Evolutionary conservation across 2,113 vertebrate species (phyloP).

Genomic region (Noctilio leporinus): DNA sequence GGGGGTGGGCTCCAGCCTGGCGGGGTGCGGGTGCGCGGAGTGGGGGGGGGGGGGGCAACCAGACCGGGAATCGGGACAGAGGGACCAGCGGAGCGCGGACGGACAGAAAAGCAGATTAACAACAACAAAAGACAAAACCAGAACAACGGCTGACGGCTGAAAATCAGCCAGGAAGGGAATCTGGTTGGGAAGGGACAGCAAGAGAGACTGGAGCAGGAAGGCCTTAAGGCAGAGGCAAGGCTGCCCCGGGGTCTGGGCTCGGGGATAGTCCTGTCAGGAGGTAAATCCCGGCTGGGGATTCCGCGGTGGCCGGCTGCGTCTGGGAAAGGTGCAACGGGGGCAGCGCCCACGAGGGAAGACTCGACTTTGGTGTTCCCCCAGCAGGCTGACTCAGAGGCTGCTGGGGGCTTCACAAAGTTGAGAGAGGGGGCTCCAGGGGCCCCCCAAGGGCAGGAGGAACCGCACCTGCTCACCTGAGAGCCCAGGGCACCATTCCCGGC

Average conservation of each 20-base stretch:
- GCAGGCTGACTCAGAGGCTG: slow-evolving; percentile 7
- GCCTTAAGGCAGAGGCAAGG: rapidly evolving
- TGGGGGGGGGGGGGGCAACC: rapidly evolving
- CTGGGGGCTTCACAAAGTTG: slow-evolving; percentile 31
- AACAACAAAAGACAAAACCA: background rate
- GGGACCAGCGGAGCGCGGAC: background rate
- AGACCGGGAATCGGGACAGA: too few species aligned
- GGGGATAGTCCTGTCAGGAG: background rate
- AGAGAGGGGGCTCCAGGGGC: background rate
- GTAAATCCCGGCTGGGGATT: background rate
- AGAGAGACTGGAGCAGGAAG: background rate
- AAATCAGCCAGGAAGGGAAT: background rate
- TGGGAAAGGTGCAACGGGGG: background rate
- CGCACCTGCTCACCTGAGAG: background rate
- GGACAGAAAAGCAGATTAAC: background rate
- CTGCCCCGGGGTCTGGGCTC: background rate
- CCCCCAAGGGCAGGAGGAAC: background rate
- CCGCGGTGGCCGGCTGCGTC: background rate
- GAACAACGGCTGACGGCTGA: background rate
- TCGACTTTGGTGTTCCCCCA: background rate
- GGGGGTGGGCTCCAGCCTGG: rapidly evolving
- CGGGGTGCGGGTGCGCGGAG: background rate
- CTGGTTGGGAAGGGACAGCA: background rate
- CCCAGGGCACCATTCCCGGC: background rate
- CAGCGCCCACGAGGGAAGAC: background rate